Base-by-base conservation (phyloP, 2,113 vertebrate genomes). In the Rutilus rutilus region DNA sequence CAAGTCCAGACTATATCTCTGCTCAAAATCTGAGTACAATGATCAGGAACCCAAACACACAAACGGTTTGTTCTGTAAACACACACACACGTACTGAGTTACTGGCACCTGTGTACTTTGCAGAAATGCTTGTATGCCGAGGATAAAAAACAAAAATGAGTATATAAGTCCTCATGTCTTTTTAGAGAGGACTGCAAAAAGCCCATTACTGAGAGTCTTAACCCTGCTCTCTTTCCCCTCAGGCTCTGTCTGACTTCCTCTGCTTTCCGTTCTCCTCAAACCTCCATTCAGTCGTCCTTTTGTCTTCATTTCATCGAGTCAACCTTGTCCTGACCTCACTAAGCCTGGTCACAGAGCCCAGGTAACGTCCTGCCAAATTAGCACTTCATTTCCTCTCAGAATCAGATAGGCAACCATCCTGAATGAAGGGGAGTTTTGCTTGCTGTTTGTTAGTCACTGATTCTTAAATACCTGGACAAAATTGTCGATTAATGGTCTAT, bases 191-290 rank as follows among this genome's bases (percentile, higher is more conserved):
- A 59, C 85, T 78, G 88, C 84, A 87, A 92, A 92, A 92, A 93
- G 91, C 90, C 92, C 92, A 94, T 94, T 95, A 95, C 90, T 75
- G 91, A 87, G 74, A 82, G 88, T 91, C 91, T 92, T 94, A 94
- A 95, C 94, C 92, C 93, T 89, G 87, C 91, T 89, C 90, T 84
- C 90, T 89, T 91, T 94, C 91, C 94, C 95, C 93, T 89, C 91
- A 84, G 94, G 94, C 93, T 90, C 82, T 91, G 88, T 57, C 86
- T 94, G 94, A 95, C 94, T 94, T 93, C 90, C 90, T 80, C 84
- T 87, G 86, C 92, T 76, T 78, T 88, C 71, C 65, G 77, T 33
- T 71, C 79, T 75, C 60, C 52, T 80, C 80, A 84, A 71, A 82
- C 79, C 69, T 76, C 89, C 83, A 88, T 87, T 52, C 71, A 76